These are phyloP conservation scores for Dermatemys mawii DNA, from an alignment of 2,113 vertebrate species.

Conservation along the genomic window DNA sequence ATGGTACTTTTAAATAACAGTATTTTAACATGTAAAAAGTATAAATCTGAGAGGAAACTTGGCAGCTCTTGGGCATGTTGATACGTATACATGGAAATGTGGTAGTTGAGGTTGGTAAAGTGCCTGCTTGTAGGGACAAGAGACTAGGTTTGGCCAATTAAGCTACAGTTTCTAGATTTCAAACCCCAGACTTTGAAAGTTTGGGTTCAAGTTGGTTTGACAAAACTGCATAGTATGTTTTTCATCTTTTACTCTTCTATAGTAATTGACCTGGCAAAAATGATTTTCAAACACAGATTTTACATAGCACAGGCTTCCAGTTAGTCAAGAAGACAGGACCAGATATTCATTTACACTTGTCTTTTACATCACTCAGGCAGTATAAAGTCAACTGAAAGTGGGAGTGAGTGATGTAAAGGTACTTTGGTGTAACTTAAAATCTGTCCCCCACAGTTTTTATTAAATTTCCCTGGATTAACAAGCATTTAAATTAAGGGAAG, in stretches of 20 bases:
- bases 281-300: not conserved
- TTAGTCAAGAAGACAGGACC: not conserved
- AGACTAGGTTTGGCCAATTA: not conserved
- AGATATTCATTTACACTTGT: not conserved
- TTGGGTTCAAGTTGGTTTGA: fast-evolving
- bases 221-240: not conserved
- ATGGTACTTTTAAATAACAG: not conserved
- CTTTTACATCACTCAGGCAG: not conserved
- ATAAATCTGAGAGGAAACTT: not conserved
- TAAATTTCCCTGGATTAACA: not conserved
- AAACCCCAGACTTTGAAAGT: not conserved
- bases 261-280: not conserved
- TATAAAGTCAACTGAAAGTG: not conserved
- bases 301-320: not conserved
- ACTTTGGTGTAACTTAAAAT: not conserved
- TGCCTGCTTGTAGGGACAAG: not conserved
- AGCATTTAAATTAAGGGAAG: not conserved
- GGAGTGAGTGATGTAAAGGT: not conserved
- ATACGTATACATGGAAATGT: not conserved
- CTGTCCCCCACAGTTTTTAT: not conserved
- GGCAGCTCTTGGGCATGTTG: not conserved
- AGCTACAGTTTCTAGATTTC: not conserved
- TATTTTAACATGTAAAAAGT: not conserved
- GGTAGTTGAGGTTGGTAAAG: not conserved
- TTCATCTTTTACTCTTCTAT: not conserved